phyloP scores from a whole-genome alignment of 2,888 invertebrate genomes.

The Nowickia ferox region DNA sequence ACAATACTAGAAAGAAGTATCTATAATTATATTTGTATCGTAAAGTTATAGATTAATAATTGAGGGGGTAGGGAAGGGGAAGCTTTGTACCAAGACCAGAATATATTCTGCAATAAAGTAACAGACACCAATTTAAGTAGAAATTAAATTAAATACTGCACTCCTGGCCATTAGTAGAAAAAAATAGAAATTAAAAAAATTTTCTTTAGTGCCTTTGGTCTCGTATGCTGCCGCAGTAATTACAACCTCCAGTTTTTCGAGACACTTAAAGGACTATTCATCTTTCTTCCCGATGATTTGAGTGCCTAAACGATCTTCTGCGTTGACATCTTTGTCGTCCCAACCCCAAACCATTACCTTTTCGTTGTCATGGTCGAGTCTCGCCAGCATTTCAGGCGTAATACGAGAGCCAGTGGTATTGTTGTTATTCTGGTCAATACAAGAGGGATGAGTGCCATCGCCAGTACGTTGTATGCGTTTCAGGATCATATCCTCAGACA shows the following conservation, averaged over 20 bases:
- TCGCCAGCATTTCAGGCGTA: conserved; percentile 77
- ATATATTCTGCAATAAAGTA: conserved; percentile 47
- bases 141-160: conserved; percentile 77
- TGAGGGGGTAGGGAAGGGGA: background rate
- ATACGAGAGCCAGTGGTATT: conserved; percentile 74
- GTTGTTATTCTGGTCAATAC: conserved; percentile 78
- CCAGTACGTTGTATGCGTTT: conserved; percentile 89
- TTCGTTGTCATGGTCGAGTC: conserved; percentile 81
- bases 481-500: conserved; percentile 87
- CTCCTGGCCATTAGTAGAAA: conserved; percentile 70
- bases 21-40: conserved; percentile 10
- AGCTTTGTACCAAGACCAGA: conserved; percentile 33
- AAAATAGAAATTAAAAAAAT: background rate
- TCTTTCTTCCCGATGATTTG: conserved; percentile 78
- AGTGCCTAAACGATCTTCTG: conserved; percentile 86
- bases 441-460: conserved; percentile 86
- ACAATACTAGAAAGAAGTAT: conserved; percentile 9
- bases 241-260: conserved; percentile 21
- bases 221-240: conserved; percentile 22
- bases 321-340: conserved; percentile 90
- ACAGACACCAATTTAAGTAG: conserved; percentile 76
- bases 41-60: background rate
- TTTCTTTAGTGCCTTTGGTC: conserved; percentile 1
- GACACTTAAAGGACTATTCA: conserved; percentile 73
- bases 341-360: conserved; percentile 90